Base-by-base conservation (phyloP, 2,888 invertebrate species). In the Argyresthia albistria region DNA sequence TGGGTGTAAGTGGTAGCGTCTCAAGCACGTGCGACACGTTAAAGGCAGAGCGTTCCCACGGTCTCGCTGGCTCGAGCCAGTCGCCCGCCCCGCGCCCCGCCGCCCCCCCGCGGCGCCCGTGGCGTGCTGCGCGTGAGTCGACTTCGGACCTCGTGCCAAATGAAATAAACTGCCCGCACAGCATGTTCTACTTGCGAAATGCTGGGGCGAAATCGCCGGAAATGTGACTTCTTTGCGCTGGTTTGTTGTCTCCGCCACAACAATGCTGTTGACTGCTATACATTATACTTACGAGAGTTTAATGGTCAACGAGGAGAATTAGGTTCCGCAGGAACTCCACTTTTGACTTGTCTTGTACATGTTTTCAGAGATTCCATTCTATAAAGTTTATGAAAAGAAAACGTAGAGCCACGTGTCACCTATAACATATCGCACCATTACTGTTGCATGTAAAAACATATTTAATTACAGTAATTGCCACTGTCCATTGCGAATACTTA, bases 41-140 rank as follows among this genome's bases (percentile, higher is more conserved):
- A 86, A 87, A 84, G 84, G 83, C 87, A 82, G 78, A 80, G 71
- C 86, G 80, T 87, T 87, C 87, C 86, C 87, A 87, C 87, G 87
- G 84, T 86, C 78, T 25, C 25, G 25, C 25, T 66, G 52, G 76
- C 71, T 69, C 76, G 76, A 70, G 53, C 52, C 51, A 39, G 42
- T 42, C 55, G 53, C 63, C 62, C 65, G 57, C 62, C 62, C 57
- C 62, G 53, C 53, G 59, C 58, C 65, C 53, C 58, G 46, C 55
- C 57, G 51, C 56, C 56, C 58, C 43, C 57, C 50, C 55, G 57
- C 58, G 59, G 60, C 69, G 61, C 61, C 65, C 57, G 56, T 54
- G 52, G 54, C 54, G 56, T 56, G 64, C 67, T 64, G 73, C 67
- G 80, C 75, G 76, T 80, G 81, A 79, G 76, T 75, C 76, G 66